A percentile compares a stretch with the other conserved stretches of the same genome.
Evolutionary conservation across 2,888 invertebrate genomes (phyloP).

Genomic region (Cenopis cana): DNA sequence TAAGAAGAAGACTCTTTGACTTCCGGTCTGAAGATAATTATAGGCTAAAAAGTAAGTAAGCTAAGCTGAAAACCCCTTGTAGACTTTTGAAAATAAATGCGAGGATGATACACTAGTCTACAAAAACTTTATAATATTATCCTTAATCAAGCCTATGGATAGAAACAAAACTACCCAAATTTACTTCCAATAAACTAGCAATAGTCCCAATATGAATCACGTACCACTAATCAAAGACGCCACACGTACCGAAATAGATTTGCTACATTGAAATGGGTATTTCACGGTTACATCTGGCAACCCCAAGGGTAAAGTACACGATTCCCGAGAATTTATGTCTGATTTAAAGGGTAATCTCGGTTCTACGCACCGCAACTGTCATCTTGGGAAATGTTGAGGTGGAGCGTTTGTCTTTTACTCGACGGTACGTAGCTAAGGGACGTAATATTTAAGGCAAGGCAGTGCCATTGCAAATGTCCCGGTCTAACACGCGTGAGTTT

Average conservation of each 20-base stretch:
- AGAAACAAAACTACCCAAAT: background rate
- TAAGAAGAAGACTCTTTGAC: too few species aligned
- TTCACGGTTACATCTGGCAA: constrained; percentile 39
- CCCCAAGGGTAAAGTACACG: constrained; percentile 42
- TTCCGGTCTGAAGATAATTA: too few species aligned
- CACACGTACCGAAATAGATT: constrained; percentile 41
- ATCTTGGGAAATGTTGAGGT: constrained; percentile 40
- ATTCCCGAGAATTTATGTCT: constrained; percentile 42
- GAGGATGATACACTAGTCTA: background rate
- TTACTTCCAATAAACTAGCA: background rate
- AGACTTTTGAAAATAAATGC: too few species aligned
- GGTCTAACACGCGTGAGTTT: too few species aligned
- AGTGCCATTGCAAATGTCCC: too few species aligned
- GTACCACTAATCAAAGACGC: constrained; percentile 19
- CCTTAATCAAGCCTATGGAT: too few species aligned
- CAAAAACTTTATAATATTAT: background rate
- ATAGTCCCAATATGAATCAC: constrained; percentile 5
- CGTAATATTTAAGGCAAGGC: background rate
- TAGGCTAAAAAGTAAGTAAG: too few species aligned
- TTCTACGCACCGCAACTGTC: constrained; percentile 40
- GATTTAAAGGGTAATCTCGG: constrained; percentile 45
- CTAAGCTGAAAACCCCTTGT: too few species aligned
- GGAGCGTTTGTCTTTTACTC: constrained; percentile 13
- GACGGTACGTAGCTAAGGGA: constrained; percentile 41
- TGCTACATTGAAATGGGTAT: constrained; percentile 44